phyloP scores from a whole-genome alignment of 2,797 vertebrate genomes.

The Dryobates pubescens region DNA sequence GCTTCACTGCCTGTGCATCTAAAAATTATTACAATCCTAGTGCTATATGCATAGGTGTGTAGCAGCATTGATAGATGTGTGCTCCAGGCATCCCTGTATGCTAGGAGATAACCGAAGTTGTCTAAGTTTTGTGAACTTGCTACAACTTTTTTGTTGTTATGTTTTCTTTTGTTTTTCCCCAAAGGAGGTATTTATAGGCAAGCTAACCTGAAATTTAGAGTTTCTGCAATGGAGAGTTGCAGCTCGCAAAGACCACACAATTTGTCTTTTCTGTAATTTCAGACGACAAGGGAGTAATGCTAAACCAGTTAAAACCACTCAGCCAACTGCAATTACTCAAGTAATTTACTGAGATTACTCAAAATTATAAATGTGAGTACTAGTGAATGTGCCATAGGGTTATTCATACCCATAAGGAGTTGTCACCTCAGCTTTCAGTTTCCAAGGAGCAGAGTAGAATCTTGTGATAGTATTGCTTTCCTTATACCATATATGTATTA shows the following conservation, averaged over 20 bases:
- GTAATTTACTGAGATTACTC: background rate
- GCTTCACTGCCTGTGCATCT: background rate
- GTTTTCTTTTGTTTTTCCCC: background rate
- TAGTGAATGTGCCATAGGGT: background rate
- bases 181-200: background rate
- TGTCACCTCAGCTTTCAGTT: background rate
- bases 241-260: background rate
- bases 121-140: background rate
- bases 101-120: background rate
- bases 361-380: background rate
- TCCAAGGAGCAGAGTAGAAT: background rate
- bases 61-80: background rate
- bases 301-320: background rate
- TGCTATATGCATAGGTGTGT: background rate
- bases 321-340: background rate
- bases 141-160: background rate
- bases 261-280: slow-evolving; percentile 14
- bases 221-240: background rate
- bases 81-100: rapidly evolving
- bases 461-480: background rate
- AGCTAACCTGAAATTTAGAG: background rate
- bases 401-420: background rate
- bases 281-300: background rate
- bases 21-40: background rate
- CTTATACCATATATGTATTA: background rate